Percentiles rank a stretch among this genome's conserved stretches.
These are phyloP conservation scores for Acanthis flammea DNA, from an alignment of 2,797 vertebrate genomes.

Conservation along the genomic window DNA sequence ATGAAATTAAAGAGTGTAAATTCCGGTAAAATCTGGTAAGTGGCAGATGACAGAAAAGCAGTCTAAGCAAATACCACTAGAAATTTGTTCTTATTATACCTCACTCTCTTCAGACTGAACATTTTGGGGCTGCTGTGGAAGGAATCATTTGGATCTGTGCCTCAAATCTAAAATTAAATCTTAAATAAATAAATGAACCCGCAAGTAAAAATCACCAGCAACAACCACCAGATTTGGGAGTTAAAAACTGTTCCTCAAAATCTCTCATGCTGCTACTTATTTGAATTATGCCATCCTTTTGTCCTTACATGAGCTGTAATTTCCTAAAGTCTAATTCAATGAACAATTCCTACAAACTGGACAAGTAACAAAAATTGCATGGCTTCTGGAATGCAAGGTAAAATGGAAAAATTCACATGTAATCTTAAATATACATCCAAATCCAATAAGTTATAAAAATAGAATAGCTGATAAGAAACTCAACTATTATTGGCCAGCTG, in stretches of 20 bases:
- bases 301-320: neutral
- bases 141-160: neutral
- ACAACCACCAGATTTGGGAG: neutral
- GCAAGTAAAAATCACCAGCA: neutral
- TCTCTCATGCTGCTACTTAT: neutral
- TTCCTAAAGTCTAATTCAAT: neutral
- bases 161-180: slow-evolving; percentile 42
- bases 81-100: neutral
- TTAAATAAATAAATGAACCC: neutral
- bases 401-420: slow-evolving; percentile 35
- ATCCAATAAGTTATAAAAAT: slow-evolving; percentile 44
- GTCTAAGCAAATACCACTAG: neutral
- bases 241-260: neutral
- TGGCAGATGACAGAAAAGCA: neutral
- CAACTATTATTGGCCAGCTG: neutral
- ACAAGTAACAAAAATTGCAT: neutral
- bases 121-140: neutral
- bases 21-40: neutral
- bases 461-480: slow-evolving; percentile 40
- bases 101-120: neutral
- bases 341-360: neutral
- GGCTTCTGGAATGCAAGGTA: neutral
- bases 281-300: neutral
- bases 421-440: slow-evolving; percentile 51
- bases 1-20: neutral